Percentiles rank a stretch among this genome's conserved stretches.
Evolutionary conservation across 1,140 invertebrate genomes (phyloP).

Genomic region (Drusus annulatus): DNA sequence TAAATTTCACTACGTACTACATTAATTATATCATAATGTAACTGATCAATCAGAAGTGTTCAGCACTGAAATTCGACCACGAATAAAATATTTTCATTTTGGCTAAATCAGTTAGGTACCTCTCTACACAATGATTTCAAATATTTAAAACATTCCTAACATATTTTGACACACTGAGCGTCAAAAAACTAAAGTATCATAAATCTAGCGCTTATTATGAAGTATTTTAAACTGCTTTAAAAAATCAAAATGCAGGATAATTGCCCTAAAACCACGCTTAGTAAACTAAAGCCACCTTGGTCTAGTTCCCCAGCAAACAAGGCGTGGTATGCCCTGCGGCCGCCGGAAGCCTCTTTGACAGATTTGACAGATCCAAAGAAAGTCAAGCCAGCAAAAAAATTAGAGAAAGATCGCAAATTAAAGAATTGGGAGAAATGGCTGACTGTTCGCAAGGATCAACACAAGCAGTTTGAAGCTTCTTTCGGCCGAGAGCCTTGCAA

Average conservation of each 20-base stretch:
- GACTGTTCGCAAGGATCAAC: constrained; percentile 45
- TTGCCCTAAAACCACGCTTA: background rate
- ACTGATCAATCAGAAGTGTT: too few species aligned
- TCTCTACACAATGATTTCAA: too few species aligned
- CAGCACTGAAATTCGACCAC: too few species aligned
- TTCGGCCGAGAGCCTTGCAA: constrained; percentile 53
- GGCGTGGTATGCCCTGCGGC: constrained; percentile 2
- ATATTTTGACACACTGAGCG: too few species aligned
- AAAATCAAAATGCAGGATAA: background rate
- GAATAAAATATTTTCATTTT: too few species aligned
- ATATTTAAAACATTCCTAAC: too few species aligned
- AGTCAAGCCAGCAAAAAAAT: constrained; percentile 1
- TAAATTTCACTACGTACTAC: too few species aligned
- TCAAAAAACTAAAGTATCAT: too few species aligned
- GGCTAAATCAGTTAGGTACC: too few species aligned
- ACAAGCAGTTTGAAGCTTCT: constrained; percentile 30
- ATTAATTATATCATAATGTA: too few species aligned
- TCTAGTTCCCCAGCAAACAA: background rate
- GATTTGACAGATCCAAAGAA: constrained; percentile 18
- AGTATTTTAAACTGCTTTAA: background rate
- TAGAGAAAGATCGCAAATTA: constrained; percentile 59
- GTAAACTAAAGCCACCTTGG: constrained; percentile 29
- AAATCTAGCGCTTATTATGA: too few species aligned
- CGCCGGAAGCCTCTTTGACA: background rate
- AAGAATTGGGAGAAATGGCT: constrained; percentile 63